These are phyloP conservation scores for Muscidifurax raptorellus DNA, from an alignment of 1,140 invertebrate genomes.

Conservation along the genomic window DNA sequence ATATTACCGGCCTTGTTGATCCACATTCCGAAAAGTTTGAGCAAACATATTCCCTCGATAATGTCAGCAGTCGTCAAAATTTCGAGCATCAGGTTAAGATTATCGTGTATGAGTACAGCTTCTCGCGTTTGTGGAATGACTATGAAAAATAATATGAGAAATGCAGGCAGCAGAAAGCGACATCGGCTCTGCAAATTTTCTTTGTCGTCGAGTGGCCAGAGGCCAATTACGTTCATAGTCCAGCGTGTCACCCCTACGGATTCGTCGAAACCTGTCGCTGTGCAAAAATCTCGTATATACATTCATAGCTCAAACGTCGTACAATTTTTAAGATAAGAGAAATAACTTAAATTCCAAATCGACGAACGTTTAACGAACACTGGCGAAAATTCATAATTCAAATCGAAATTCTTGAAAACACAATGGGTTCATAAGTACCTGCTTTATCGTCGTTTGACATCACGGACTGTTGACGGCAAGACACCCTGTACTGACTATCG, in stretches of 20 bases:
- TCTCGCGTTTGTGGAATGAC: constrained; percentile 2
- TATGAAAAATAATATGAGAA: background rate
- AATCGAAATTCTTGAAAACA: background rate
- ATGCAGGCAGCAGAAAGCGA: background rate
- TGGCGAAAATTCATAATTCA: background rate
- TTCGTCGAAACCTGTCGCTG: background rate
- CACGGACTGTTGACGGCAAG: background rate
- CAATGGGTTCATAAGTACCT: background rate
- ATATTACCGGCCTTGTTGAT: background rate
- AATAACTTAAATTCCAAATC: too few species aligned
- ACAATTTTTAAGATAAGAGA: background rate
- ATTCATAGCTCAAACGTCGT: background rate
- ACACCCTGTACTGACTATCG: background rate
- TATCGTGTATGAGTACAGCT: background rate
- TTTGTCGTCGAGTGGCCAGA: constrained; percentile 4
- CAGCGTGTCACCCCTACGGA: background rate
- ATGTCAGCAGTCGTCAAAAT: background rate
- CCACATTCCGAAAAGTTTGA: background rate
- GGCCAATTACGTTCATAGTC: background rate
- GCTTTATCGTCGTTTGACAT: background rate
- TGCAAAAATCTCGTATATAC: background rate
- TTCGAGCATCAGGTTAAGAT: constrained; percentile 9
- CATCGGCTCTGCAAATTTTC: background rate
- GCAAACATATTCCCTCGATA: background rate
- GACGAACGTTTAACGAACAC: too few species aligned